These are phyloP conservation scores for Ameiurus melas DNA, from an alignment of 2,113 vertebrate genomes.

Conservation along the genomic window DNA sequence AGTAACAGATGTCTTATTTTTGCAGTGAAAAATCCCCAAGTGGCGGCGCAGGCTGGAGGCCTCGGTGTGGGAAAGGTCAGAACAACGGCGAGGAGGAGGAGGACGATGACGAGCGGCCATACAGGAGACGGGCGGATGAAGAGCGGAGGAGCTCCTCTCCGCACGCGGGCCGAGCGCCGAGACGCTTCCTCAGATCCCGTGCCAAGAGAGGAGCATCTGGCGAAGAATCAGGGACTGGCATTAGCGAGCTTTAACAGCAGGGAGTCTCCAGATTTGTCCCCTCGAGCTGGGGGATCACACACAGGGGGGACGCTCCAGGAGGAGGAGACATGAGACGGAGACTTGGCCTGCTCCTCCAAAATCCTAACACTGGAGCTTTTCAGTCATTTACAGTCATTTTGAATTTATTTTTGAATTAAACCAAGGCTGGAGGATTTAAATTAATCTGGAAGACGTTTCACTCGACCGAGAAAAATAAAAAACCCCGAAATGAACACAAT, in stretches of 20 bases:
- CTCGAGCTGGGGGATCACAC: conserved; percentile 58
- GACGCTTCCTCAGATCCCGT: conserved; percentile 60
- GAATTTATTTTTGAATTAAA: neutral
- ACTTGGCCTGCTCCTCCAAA: conserved; percentile 27
- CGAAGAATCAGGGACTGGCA: conserved; percentile 61
- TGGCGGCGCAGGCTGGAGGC: conserved; percentile 50
- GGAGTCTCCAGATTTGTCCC: conserved; percentile 61
- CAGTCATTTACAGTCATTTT: neutral
- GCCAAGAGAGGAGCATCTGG: conserved; percentile 63
- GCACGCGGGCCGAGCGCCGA: conserved; percentile 45
- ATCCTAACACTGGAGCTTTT: neutral
- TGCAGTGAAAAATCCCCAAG: conserved; percentile 56
- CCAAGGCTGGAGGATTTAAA: neutral
- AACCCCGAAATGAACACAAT: neutral
- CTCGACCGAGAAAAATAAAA: neutral
- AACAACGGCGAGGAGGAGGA: conserved; percentile 43
- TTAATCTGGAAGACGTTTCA: no score
- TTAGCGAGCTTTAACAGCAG: conserved; percentile 63
- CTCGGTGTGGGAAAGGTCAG: conserved; percentile 60
- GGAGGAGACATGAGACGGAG: conserved; percentile 36
- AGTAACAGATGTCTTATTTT: conserved; percentile 64
- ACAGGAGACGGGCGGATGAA: conserved; percentile 49
- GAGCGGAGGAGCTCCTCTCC: conserved; percentile 52
- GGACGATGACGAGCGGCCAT: conserved; percentile 42
- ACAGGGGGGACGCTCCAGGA: conserved; percentile 54